Evolutionary conservation across 2,888 invertebrate genomes (phyloP), one percentile per base, ranked within the genome.

Genomic region (Sycophila texana): DNA sequence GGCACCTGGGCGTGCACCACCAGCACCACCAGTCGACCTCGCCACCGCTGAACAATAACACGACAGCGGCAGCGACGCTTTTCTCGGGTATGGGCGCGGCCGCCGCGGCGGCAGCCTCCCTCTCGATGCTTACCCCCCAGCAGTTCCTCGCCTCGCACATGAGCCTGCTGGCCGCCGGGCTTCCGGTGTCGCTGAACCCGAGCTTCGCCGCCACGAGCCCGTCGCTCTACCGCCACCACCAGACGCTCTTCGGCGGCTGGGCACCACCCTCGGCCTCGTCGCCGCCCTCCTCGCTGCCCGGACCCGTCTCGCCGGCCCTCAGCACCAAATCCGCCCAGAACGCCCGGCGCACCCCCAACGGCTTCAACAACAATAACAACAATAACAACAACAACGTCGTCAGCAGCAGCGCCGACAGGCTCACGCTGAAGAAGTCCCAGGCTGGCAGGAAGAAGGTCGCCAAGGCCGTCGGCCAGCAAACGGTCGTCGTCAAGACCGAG

Each of bases 201-300:
- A 93, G 92, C 4, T 89, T 94, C 60, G 93, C 94, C 10, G 86
- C 91, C 0, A 86, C 90, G 0, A 91, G 89, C 83, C 30, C 94
- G 14, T 93, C 93, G 75, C 91, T 94, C 80, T 94, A 94, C 90
- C 93, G 93, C 63, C 93, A 93, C 57, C 93, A 93, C 47, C 91
- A 94, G 82, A 91, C 93, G 75, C 92, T 93, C 26, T 92, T 93
- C 84, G 92, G 92, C 87, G 92, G 92, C 55, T 92, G 92, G 91
- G 86, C 85, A 61, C 89, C 88, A 51, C 89, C 88, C 18, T 92
- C 92, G 4, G 92, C 93, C 0, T 92, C 93, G 0, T 88, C 89
- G 18, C 94, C 92, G 20, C 91, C 93, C 51, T 86, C 84, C 14
- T 82, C 87, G 0, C 39, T 39, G 10, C 84, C 85, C 0, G 85